Conservation (phyloP, 1,140 invertebrate species). For the Megalopta genalis region DNA sequence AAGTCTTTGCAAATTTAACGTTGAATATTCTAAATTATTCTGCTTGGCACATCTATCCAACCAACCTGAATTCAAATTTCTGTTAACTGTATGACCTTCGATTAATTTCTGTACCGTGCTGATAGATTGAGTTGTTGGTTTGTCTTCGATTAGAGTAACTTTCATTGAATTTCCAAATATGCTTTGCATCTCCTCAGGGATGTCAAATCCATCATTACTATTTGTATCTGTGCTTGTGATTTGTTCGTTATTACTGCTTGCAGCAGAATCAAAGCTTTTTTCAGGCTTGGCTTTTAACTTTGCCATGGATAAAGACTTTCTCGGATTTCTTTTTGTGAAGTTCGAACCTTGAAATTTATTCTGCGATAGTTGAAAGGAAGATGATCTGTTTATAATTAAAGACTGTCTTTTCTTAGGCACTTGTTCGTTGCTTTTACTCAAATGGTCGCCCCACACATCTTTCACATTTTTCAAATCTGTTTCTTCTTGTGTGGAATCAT, state of each 20-base stretch:
- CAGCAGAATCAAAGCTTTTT: not conserved
- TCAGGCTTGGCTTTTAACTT: constrained; percentile 63
- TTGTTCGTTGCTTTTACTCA: constrained; percentile 78
- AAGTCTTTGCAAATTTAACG: constrained; percentile 49
- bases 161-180: constrained; percentile 66
- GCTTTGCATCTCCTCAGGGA: constrained; percentile 33
- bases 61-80: constrained; percentile 81
- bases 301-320: constrained; percentile 83
- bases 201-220: constrained; percentile 21
- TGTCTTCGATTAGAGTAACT: constrained; percentile 61
- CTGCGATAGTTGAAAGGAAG: constrained; percentile 82
- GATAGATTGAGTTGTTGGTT: constrained; percentile 64
- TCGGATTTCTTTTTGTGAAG: constrained; percentile 87
- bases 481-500: not conserved
- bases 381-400: constrained; percentile 71
- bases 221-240: not conserved
- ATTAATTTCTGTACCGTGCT: constrained; percentile 76
- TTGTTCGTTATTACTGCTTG: not conserved
- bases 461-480: constrained; percentile 69
- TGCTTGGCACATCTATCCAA: constrained; percentile 77
- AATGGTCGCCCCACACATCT: constrained; percentile 82
- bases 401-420: constrained; percentile 63
- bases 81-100: constrained; percentile 55
- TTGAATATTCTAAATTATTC: constrained; percentile 42
- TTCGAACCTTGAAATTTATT: constrained; percentile 86